Evolutionary conservation across 2,113 vertebrate species (phyloP).

Genomic region (Paradoxurus hermaphroditus): DNA sequence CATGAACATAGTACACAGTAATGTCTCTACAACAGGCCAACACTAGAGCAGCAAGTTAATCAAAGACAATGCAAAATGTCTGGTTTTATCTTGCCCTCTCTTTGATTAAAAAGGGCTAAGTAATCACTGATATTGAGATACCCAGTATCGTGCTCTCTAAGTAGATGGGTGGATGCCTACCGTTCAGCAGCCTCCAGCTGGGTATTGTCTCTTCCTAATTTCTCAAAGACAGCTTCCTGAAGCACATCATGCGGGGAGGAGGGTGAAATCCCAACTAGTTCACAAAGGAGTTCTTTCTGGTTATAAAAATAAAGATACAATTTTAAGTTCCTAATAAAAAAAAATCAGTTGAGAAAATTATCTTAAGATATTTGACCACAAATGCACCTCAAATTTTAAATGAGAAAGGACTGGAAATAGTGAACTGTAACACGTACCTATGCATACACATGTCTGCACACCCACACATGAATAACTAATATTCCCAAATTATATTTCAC

Average conservation of each 20-base stretch:
- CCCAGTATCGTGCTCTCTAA: neutral
- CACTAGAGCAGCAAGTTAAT: neutral
- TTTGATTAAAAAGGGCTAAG: neutral
- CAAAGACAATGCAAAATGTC: neutral
- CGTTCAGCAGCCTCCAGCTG: conserved; percentile 90
- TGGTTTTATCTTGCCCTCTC: neutral
- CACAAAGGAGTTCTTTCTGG: conserved; percentile 93
- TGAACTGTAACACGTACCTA: neutral
- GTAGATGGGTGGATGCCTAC: conserved; percentile 76
- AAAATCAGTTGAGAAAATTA: neutral
- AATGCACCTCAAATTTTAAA: neutral
- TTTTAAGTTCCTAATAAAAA: neutral
- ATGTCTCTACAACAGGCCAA: neutral
- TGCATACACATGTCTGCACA: neutral
- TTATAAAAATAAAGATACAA: conserved; percentile 56
- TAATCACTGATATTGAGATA: neutral
- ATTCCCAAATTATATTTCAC: neutral
- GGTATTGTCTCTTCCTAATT: conserved; percentile 84
- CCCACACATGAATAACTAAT: neutral
- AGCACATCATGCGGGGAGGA: conserved; percentile 81
- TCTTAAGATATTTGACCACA: neutral
- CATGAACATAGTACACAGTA: neutral
- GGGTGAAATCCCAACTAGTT: conserved; percentile 85
- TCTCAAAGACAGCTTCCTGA: conserved; percentile 86
- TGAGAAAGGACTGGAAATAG: neutral